phyloP scores from a whole-genome alignment of 2,797 vertebrate genomes.

The Premnoplex brunnescens region DNA sequence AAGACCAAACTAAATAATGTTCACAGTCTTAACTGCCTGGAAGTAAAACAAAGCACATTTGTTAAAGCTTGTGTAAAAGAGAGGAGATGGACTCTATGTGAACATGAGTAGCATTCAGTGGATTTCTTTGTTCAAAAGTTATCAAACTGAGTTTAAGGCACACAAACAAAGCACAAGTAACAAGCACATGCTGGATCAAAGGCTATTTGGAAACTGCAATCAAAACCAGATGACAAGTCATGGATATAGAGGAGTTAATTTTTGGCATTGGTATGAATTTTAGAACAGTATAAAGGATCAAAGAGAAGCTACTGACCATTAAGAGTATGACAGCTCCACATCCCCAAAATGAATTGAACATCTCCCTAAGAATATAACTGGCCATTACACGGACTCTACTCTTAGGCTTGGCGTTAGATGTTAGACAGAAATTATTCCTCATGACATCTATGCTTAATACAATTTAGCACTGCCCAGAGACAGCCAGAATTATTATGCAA shows the following conservation, averaged over 20 bases:
- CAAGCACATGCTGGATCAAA: background rate
- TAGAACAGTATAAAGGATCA: background rate
- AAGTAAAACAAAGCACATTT: background rate
- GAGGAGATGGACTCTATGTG: background rate
- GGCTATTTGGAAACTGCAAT: background rate
- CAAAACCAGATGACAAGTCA: background rate
- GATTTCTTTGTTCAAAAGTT: background rate
- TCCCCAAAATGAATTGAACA: background rate
- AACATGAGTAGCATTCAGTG: background rate
- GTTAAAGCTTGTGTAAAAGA: background rate
- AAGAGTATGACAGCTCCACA: background rate
- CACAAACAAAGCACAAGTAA: background rate
- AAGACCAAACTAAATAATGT: slow-evolving; percentile 16
- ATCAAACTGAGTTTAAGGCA: background rate
- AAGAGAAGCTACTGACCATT: background rate
- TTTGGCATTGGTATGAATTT: background rate
- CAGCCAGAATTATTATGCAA: background rate
- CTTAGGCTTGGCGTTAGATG: background rate
- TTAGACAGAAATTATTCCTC: background rate
- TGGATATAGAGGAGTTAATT: background rate
- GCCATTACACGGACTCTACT: background rate
- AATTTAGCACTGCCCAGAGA: background rate
- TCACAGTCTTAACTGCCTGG: background rate
- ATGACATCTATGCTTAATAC: background rate
- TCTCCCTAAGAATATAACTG: background rate